phyloP scores from a whole-genome alignment of 2,797 vertebrate species.

The Enteromius mattozi region DNA sequence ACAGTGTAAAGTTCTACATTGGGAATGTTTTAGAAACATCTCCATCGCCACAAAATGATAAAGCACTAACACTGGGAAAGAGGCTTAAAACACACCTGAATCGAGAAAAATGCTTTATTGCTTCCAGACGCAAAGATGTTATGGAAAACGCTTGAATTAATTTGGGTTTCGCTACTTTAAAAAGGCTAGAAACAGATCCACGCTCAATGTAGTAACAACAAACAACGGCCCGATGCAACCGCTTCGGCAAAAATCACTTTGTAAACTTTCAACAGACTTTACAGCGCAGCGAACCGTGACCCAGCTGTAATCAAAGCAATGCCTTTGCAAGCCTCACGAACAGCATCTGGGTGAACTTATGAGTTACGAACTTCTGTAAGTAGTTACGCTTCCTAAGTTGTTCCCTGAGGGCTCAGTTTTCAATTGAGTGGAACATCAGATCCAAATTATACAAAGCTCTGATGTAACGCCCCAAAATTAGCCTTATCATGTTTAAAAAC shows the following conservation, averaged over 20 bases:
- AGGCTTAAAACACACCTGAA: background rate
- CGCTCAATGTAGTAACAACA: background rate
- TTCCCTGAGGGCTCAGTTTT: background rate
- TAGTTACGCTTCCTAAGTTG: background rate
- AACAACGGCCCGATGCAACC: background rate
- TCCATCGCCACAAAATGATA: slow-evolving; percentile 8
- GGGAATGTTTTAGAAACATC: slow-evolving; percentile 21
- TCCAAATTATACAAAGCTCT: background rate
- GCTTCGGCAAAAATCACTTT: background rate
- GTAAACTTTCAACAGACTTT: background rate
- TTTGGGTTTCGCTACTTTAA: background rate
- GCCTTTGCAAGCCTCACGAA: background rate
- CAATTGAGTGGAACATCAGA: background rate
- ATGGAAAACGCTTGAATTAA: background rate
- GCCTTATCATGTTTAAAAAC: background rate
- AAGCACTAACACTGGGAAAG: background rate
- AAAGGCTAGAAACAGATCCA: background rate
- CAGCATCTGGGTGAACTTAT: slow-evolving; percentile 18
- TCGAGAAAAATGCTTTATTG: background rate
- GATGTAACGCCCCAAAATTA: background rate
- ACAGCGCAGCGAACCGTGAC: too few relatives aligned
- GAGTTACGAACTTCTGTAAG: background rate
- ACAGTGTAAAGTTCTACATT: slow-evolving; percentile 64
- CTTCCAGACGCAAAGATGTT: background rate
- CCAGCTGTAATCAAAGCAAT: slow-evolving; percentile 22